Evolutionary conservation across 2,113 vertebrate genomes (phyloP).

Genomic region (Cygnus atratus): DNA sequence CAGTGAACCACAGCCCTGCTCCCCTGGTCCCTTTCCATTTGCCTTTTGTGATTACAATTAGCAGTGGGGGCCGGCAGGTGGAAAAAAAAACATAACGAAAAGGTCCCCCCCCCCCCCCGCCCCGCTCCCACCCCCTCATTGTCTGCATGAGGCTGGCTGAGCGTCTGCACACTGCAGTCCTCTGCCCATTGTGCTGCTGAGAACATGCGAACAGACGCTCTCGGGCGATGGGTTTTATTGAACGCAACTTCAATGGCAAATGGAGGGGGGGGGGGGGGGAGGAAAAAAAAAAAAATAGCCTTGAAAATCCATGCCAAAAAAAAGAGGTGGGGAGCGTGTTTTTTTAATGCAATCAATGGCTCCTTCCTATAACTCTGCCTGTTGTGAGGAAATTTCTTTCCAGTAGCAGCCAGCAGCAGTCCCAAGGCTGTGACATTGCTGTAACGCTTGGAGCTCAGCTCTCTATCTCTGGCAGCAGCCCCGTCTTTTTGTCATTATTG

Average conservation of each 20-base stretch:
- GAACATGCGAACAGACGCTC: constrained; percentile 59
- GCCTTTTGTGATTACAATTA: constrained; percentile 67
- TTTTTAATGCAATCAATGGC: constrained; percentile 62
- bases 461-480: constrained; percentile 66
- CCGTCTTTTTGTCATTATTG: constrained; percentile 64
- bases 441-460: constrained; percentile 55
- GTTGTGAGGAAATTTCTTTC: constrained; percentile 64
- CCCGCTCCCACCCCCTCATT: constrained; percentile 26
- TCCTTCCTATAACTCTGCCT: constrained; percentile 60
- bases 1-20: constrained; percentile 42
- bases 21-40: constrained; percentile 40
- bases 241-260: constrained; percentile 68
- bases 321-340: constrained; percentile 41
- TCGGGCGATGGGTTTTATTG: constrained; percentile 62
- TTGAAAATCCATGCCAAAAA: constrained; percentile 36
- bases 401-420: constrained; percentile 66
- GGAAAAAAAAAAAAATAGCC: neutral
- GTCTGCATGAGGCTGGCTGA: constrained; percentile 45
- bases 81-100: constrained; percentile 15
- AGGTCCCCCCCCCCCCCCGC: neutral
- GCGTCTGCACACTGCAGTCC: constrained; percentile 56
- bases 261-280: neutral
- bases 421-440: constrained; percentile 68
- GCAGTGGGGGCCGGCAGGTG: constrained; percentile 24
- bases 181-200: constrained; percentile 64